Evolutionary conservation across 1,140 invertebrate species (phyloP), one percentile per base, ranked within the genome.

Genomic region (Vanessa atalanta): DNA sequence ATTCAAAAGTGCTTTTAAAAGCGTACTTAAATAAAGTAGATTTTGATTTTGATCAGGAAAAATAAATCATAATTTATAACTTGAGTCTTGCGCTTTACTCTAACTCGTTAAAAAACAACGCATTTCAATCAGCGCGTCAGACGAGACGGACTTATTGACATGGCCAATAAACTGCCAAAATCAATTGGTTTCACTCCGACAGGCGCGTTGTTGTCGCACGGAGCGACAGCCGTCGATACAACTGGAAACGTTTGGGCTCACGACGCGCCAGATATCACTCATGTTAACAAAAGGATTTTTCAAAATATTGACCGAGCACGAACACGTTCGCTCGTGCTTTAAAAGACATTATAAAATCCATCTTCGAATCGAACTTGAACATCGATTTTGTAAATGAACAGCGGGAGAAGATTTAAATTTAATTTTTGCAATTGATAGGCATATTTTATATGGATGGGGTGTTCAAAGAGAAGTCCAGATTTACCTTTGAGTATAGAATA

Each of bases 91-190:
- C 20, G 23, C 43, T 57, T 31, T 43, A 55, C 55, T 47, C 66
- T 69, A 69, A 55, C 20, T 37, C 61, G 14, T 23, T 69, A 57
- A 65, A 51, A 67, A 67, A 74, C 67, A 84, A 83, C 80, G 81
- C 80, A 79, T 81, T 86, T 86, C 84, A 83, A 87, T 87, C 79
- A 83, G 70, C 50, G 69, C 57, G 50, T 75, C 70, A 65, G 65
- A 70, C 79, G 79, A 57, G 47, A 77, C 80, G 75, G 60, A 77
- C 79, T 87, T 81, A 84, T 87, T 87, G 87, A 86, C 82, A 85
- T 82, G 77, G 61, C 75, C 81, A 86, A 86, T 83, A 84, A 81
- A 84, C 75, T 78, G 83, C 77, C 81, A 75, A 84, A 85, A 85
- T 79, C 87, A 88, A 89, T 87, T 88, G 83, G 78, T 78, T 51